Base-by-base conservation (phyloP, 2,797 vertebrate genomes). In the Nyctalus aviator region DNA sequence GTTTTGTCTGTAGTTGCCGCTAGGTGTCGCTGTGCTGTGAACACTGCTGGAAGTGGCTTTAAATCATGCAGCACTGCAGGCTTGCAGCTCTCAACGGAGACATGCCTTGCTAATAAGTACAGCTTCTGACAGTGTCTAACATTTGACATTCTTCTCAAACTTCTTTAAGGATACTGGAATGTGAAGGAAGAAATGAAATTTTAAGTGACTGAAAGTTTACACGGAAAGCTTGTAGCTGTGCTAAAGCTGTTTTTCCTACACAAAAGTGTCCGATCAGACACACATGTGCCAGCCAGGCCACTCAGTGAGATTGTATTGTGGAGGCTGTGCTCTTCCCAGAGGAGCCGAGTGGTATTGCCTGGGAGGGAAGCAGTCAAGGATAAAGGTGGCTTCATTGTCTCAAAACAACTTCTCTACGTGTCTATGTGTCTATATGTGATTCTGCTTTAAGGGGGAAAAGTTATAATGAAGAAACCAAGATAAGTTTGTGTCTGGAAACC, bases 1-100 rank as follows among this genome's bases (percentile, higher is more conserved):
- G 50, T 71, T 41, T 1, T 66, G 20, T 50, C 85, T 66, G 1
- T 14, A 30, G 48, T 20, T 25, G 17, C 90, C 96, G 91, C 92
- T 82, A 87, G 95, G 23, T 81, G 88, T 62, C 94, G 86, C 93
- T 82, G 50, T 77, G 84, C 78, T 32, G 3, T 8, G 66, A 59
- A 1, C 10, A 0, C 18, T 30, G 3, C 71, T 35, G 23, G 3
- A 32, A 30, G 35, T 25, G 50, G 30, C 30, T 46, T 75, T 30
- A 25, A 81, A 27, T 75, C 68, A 0, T 1, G 3, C 5, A 62
- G 27, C 13, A 48, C 44, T 55, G 2, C 41, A 91, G 66, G 18
- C 64, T 21, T 55, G 27, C 30, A 30, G 13, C 41, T 23, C 64
- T 62, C 71, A 69, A 30, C 14, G 1, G 30, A 53, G 21, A 18